Evolutionary conservation across 1,140 invertebrate species (phyloP).

Genomic region (Drosophila suzukii): DNA sequence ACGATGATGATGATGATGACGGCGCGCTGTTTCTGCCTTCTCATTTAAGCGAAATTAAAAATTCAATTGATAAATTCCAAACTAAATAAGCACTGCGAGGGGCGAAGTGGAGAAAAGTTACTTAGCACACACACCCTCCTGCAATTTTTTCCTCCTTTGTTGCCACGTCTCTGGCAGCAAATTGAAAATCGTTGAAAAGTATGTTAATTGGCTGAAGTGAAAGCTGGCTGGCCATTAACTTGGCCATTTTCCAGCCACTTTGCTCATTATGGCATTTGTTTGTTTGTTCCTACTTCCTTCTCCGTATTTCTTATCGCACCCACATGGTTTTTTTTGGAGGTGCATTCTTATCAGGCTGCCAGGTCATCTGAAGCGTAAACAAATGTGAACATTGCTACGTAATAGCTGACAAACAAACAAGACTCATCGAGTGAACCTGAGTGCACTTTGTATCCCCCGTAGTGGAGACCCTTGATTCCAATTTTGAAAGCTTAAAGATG

Average conservation of each 20-base stretch:
- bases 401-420: slow-evolving; percentile 33
- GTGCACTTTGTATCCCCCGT: slow-evolving; percentile 28
- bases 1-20: slow-evolving; percentile 4
- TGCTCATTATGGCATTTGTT: slow-evolving; percentile 45
- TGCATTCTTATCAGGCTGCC: slow-evolving; percentile 41
- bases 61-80: slow-evolving; percentile 73
- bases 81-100: slow-evolving; percentile 33
- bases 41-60: slow-evolving; percentile 72
- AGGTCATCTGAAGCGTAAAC: slow-evolving; percentile 65
- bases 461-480: slow-evolving; percentile 18
- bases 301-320: slow-evolving; percentile 51
- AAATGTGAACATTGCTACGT: slow-evolving; percentile 50
- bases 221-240: slow-evolving; percentile 1
- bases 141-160: slow-evolving; percentile 35
- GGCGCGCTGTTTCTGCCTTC: slow-evolving; percentile 21
- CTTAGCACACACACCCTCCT: slow-evolving; percentile 17
- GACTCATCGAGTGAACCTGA: slow-evolving; percentile 6
- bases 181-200: slow-evolving; percentile 66
- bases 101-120: slow-evolving; percentile 11
- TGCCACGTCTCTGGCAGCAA: slow-evolving; percentile 39
- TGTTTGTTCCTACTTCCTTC: slow-evolving; percentile 1
- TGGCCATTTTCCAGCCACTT: slow-evolving; percentile 19
- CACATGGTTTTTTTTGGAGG: slow-evolving; percentile 45
- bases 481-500: slow-evolving; percentile 43
- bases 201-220: slow-evolving; percentile 60